Conservation (phyloP, 2,113 vertebrate species). For the Anarrhichthys ocellatus region DNA sequence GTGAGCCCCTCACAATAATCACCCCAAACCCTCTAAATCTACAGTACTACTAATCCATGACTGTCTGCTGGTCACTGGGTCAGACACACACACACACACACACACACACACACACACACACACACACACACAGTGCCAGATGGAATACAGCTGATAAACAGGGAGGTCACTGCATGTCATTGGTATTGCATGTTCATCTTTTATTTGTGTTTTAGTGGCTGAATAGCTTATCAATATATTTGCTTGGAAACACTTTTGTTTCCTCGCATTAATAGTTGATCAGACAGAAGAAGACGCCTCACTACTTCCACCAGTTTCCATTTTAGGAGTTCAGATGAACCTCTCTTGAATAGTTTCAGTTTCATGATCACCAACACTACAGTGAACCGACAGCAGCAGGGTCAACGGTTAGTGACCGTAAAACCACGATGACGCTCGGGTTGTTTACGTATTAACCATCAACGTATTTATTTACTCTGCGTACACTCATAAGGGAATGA, state of each 20-base stretch:
- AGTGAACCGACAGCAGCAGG: too few relatives aligned
- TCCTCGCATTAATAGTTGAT: background rate
- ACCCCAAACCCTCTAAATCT: constrained; percentile 26
- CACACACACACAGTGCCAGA: background rate
- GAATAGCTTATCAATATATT: too few relatives aligned
- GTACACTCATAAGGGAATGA: background rate
- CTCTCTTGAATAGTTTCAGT: background rate
- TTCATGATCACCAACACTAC: background rate
- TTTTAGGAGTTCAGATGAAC: background rate
- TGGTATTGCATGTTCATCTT: too few relatives aligned
- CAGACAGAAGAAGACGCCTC: background rate
- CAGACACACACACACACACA: constrained; percentile 32
- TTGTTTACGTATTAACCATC: too few relatives aligned
- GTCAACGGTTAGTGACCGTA: too few relatives aligned
- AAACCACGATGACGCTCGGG: too few relatives aligned
- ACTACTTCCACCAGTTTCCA: background rate
- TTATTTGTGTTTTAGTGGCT: too few relatives aligned
- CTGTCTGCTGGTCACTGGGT: constrained; percentile 63
- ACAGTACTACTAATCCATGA: constrained; percentile 52
- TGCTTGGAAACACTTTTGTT: too few relatives aligned
- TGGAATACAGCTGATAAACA: background rate
- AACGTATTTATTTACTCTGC: too few relatives aligned
- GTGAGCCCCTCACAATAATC: background rate
- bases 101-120: constrained; percentile 18
- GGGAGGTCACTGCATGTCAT: background rate